Percentiles rank a stretch among this genome's conserved stretches.
Evolutionary conservation across 2,888 invertebrate species (phyloP).

Genomic region (Plusia festucae): DNA sequence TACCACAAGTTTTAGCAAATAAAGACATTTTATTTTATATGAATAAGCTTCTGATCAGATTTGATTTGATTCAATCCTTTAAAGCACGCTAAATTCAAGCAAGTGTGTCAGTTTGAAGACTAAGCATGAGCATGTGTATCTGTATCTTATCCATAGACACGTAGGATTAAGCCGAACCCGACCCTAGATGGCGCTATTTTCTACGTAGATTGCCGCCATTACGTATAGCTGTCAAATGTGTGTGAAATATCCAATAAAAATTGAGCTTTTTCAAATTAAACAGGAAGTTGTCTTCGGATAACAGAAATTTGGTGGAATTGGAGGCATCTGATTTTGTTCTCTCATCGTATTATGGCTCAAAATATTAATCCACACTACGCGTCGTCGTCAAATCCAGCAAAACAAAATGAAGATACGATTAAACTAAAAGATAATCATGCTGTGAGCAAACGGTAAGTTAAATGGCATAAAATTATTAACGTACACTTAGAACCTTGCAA

Average conservation of each 20-base stretch:
- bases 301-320: constrained; percentile 80
- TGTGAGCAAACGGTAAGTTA: constrained; percentile 95
- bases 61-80: too few species aligned
- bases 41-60: too few species aligned
- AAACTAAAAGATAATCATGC: constrained; percentile 95
- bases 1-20: too few species aligned
- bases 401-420: constrained; percentile 94
- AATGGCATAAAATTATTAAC: constrained; percentile 31
- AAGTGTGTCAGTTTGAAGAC: too few species aligned
- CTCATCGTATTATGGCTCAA: constrained; percentile 92
- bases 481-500: constrained; percentile 10
- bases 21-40: too few species aligned
- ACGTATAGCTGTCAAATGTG: constrained; percentile 80
- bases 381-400: constrained; percentile 92
- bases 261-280: constrained; percentile 87
- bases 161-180: not conserved
- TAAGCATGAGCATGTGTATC: too few species aligned
- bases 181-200: constrained; percentile 62
- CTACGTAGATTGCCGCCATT: constrained; percentile 79
- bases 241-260: constrained; percentile 82
- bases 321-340: constrained; percentile 70
- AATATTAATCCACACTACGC: constrained; percentile 95
- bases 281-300: constrained; percentile 81
- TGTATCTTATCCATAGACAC: constrained; percentile 9
- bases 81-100: too few species aligned